Evolutionary conservation across 2,113 vertebrate genomes (phyloP), one percentile per base, ranked within the genome.

Genomic region (Trematomus loennbergii): DNA sequence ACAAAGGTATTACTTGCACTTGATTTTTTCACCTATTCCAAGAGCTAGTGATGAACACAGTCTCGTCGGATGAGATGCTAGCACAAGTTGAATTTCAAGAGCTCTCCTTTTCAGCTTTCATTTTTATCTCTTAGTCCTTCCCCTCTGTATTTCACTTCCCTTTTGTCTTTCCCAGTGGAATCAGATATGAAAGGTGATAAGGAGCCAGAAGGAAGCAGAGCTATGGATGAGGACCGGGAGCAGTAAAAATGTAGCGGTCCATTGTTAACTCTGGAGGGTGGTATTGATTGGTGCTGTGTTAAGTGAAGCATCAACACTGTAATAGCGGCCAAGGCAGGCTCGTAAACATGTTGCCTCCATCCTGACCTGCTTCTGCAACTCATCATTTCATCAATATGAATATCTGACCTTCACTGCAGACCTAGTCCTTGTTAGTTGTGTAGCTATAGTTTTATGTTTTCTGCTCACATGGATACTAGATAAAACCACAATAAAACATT

Each of bases 181-280:
- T 65, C 2, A 55, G 75, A 87, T 83, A 83, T 85, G 85, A 91
- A 67, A 53, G 72, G 72, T 82, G 87, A 90, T 90, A 87, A 87
- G 85, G 76, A 90, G 85, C 78, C 90, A 87, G 83, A 88, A 81
- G 87, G 84, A 81, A 80, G 77, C 67, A 20, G 48, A 40, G 76
- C 86, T 65, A 65, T 74, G 85, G 89, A 85, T 84, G 78, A 76
- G 80, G 78, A 86, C 53, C 22, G 22, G 73, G 81, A 76, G 71
- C 73, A 67, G 74, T 90, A 87, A 84, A 89, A 81, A 75, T 84
- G 53, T 76, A 83, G 71, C 72, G 72, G 62, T 72, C 71, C 60
- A 62, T 75, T 83, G 81, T 83, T 82, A 81, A 83, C 78, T 84
- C 67, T 74, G 62, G 63, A 25, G 69, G 75, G 83, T 70, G 62